Evolutionary conservation across 2,888 invertebrate species (phyloP).

Genomic region (Phyllotreta striolata): DNA sequence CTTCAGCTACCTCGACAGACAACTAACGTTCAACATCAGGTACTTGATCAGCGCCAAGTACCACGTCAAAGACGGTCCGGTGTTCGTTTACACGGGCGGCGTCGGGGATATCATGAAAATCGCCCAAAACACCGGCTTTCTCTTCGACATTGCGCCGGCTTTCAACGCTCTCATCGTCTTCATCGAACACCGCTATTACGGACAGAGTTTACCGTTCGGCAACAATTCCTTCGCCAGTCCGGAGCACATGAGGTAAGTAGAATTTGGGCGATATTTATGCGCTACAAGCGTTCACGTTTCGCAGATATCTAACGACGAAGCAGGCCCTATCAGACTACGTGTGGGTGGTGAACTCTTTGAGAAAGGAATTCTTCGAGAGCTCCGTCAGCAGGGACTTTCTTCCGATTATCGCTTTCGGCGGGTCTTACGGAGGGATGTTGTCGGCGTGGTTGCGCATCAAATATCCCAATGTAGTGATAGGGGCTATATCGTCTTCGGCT

Average conservation of each 20-base stretch:
- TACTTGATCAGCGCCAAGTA: constrained; percentile 83
- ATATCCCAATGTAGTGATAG: constrained; percentile 88
- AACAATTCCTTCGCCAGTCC: constrained; percentile 72
- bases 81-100: constrained; percentile 95
- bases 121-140: constrained; percentile 89
- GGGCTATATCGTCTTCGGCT: constrained; percentile 92
- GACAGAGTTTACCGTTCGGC: constrained; percentile 87
- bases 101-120: constrained; percentile 92
- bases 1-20: constrained; percentile 63
- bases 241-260: constrained; percentile 64
- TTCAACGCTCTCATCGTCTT: constrained; percentile 86
- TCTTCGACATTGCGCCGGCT: constrained; percentile 88
- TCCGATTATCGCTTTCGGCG: constrained; percentile 84
- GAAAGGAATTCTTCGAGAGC: constrained; percentile 46
- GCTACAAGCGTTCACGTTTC: no score
- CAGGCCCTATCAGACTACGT: constrained; percentile 96
- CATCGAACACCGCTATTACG: constrained; percentile 97
- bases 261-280: no score
- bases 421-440: constrained; percentile 98
- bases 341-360: constrained; percentile 73
- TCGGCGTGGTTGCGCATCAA: constrained; percentile 96
- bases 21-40: constrained; percentile 77
- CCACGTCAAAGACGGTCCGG: constrained; percentile 77
- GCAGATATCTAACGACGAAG: constrained; percentile 82
- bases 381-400: constrained; percentile 60